Percentiles rank a stretch among this genome's conserved stretches.
Conservation (phyloP, 35 echinoderm and acorn worm genomes). For the Heliocidaris erythrogramma region DNA sequence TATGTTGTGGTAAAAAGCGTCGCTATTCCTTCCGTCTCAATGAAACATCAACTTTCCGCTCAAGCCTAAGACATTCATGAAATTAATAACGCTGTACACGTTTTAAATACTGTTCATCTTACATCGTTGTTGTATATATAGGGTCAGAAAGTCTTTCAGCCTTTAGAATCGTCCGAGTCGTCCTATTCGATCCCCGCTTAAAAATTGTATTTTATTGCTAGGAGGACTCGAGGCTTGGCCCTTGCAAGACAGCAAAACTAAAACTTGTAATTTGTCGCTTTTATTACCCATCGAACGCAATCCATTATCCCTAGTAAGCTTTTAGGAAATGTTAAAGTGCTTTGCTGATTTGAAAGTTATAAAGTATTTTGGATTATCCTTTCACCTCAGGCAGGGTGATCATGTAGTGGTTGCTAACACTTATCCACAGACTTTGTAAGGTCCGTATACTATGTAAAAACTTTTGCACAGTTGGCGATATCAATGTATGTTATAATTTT, state of each 20-base stretch:
- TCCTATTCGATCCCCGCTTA: background rate
- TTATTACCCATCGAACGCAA: too few relatives aligned
- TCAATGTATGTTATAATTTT: background rate
- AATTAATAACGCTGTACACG: background rate
- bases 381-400: background rate
- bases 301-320: too few relatives aligned
- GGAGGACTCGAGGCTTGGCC: background rate
- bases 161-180: background rate
- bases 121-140: background rate
- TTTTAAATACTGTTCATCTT: background rate
- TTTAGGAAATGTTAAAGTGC: too few relatives aligned
- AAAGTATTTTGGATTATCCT: too few relatives aligned
- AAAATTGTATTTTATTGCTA: background rate
- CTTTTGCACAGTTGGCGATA: background rate
- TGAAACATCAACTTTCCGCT: slow-evolving; percentile 20
- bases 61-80: slow-evolving; percentile 41
- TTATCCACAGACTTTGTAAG: background rate
- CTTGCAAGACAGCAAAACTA: background rate
- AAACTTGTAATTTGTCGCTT: too few relatives aligned
- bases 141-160: background rate
- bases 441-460: background rate
- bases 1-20: slow-evolving; percentile 67
- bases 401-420: too few relatives aligned
- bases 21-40: slow-evolving; percentile 22
- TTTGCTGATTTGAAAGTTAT: too few relatives aligned